These are phyloP conservation scores for Galbula dea DNA, from an alignment of 2,113 vertebrate species.

Conservation along the genomic window DNA sequence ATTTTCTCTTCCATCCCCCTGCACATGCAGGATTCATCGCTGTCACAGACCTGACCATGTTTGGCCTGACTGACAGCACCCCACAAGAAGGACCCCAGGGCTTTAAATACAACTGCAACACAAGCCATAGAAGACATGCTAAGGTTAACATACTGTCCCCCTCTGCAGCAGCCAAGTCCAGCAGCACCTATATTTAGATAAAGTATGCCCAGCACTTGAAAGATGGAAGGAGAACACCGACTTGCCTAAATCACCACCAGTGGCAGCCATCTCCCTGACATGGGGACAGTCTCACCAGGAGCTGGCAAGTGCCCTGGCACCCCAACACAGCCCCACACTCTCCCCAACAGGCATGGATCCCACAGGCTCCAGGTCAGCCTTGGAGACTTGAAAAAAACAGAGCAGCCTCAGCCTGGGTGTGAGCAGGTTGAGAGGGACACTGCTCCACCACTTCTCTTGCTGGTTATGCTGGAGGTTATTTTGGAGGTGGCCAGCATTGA, in stretches of 20 bases:
- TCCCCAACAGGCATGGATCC: not conserved
- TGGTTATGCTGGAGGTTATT: not conserved
- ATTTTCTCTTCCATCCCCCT: not conserved
- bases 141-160: conserved; percentile 62
- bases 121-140: conserved; percentile 19
- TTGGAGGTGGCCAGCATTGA: not conserved
- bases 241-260: not conserved
- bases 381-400: not conserved
- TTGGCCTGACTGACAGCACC: not conserved
- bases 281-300: not conserved
- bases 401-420: not conserved
- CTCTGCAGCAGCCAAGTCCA: conserved; percentile 7
- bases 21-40: not conserved
- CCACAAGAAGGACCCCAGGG: not conserved
- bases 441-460: not conserved
- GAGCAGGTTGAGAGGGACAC: not conserved
- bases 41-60: conserved; percentile 8
- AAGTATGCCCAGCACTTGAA: conserved; percentile 42
- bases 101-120: conserved; percentile 57
- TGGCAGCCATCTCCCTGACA: accelerated
- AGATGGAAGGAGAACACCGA: conserved; percentile 42
- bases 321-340: not conserved
- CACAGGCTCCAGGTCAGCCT: not conserved
- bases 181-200: conserved; percentile 71
- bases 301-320: not conserved